Evolutionary conservation across 1,140 invertebrate species (phyloP), one percentile per base, ranked within the genome.

Genomic region (Mercenaria mercenaria): DNA sequence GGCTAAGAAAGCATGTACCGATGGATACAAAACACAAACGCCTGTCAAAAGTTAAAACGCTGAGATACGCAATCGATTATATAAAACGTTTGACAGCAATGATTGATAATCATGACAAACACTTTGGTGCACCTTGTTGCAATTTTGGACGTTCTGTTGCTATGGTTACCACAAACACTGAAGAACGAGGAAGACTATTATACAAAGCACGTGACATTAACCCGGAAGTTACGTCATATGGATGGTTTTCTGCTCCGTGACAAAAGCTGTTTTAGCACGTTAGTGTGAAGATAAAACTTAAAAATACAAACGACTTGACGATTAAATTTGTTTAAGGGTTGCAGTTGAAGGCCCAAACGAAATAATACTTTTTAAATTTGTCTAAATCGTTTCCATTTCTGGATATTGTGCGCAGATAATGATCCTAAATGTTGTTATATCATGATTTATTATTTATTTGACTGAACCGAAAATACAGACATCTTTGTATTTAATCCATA

Each of bases 51-150:
- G 98, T 99, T 29, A 98, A 99, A 95, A 99, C 98, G 0, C 95
- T 99, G 50, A 97, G 98, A 85, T 98, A 98, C 97, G 98, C 98
- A 4, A 98, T 99, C 0, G 98, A 99, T 93, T 99, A 99, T 94
- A 99, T 99, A 91, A 96, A 98, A 92, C 97, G 97, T 74, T 96
- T 99, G 56, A 97, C 99, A 94, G 97, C 97, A 92, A 95, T 99
- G 15, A 95, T 99, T 97, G 97, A 56, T 39, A 98, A 92, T 0
- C 93, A 94, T 72, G 94, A 95, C 50, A 83, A 69, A 64, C 69
- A 84, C 41, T 89, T 80, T 82, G 77, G 84, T 10, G 77, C 84
- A 11, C 90, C 85, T 39, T 88, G 84, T 77, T 74, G 77, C 26
- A 81, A 74, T 87, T 82, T 91, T 67, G 84, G 77, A 77, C 84